Base-by-base conservation (phyloP, 1,140 invertebrate species). In the Gonioctena quinquepunctata region DNA sequence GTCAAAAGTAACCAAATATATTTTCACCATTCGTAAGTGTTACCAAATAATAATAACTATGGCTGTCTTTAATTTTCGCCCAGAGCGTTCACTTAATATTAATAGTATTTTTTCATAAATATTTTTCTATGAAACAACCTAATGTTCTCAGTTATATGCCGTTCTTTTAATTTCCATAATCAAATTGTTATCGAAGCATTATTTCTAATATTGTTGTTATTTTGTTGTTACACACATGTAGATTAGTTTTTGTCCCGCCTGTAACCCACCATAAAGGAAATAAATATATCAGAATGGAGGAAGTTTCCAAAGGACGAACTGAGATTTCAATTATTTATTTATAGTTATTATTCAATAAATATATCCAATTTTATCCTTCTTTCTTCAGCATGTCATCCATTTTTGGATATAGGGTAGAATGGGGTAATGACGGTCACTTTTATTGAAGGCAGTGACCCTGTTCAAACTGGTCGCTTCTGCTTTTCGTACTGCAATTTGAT, bases 401-500 rank as follows among this genome's bases (percentile, higher is more conserved):
- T n/a, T n/a, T n/a, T n/a, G n/a, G n/a, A n/a, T n/a, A n/a, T n/a
- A n/a, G n/a, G n/a, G n/a, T n/a, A n/a, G n/a, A n/a, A n/a, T n/a
- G n/a, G n/a, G n/a, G n/a, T n/a, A n/a, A n/a, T n/a, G n/a, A n/a
- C n/a, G n/a, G n/a, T 42, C 26, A n/a, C 52, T 69, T 73, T 28
- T 71, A 71, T 59, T 70, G 61, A 70, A 74, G 66, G 18, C 56
- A 60, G 26, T 73, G 13, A 52, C 50, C 18, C 72, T 71, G 28
- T 71, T 68, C 11, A 71, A 22, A 52, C 69, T 71, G 7, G 68
- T 73, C n/a, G 54, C 72, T 67, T 71, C 72, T 11, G 72, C 70
- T 62, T 72, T 70, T 73, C 73, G 77, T 81, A 89, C 89, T 16
- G 59, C 8, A 27, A 62, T 28, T n/a, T 62, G 23, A 62, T 62